phyloP scores from a whole-genome alignment of 2,888 invertebrate species.

The Coecobrya sp. region DNA sequence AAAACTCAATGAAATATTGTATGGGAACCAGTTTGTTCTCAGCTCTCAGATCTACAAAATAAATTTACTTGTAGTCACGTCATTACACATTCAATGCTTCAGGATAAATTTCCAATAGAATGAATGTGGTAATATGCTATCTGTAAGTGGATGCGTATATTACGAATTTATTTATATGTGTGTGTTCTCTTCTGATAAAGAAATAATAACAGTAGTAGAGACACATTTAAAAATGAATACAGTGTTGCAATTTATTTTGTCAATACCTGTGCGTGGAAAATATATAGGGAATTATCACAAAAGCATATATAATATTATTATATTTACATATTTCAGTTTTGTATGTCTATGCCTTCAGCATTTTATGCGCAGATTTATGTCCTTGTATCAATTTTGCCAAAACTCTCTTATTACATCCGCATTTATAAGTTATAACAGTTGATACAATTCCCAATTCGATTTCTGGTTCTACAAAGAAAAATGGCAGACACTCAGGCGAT shows the following conservation, averaged over 20 bases:
- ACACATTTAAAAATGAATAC: not conserved
- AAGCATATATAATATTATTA: too few species aligned
- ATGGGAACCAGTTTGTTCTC: not conserved
- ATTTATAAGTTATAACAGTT: too few species aligned
- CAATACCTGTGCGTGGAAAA: not conserved
- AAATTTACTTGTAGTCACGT: constrained; percentile 26
- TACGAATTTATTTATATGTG: not conserved
- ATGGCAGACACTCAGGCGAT: too few species aligned
- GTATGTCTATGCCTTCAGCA: too few species aligned
- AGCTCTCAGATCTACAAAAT: not conserved
- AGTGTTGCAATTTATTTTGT: not conserved
- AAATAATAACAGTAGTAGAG: not conserved
- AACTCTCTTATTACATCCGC: too few species aligned
- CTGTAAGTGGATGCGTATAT: not conserved
- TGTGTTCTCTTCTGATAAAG: not conserved
- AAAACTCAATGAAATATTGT: constrained; percentile 6
- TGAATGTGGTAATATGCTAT: not conserved
- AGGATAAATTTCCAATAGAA: not conserved
- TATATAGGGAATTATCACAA: not conserved
- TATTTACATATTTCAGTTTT: too few species aligned
- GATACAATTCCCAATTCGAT: too few species aligned
- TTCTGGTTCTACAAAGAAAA: too few species aligned
- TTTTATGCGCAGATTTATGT: too few species aligned
- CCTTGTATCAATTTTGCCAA: too few species aligned
- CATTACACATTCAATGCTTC: not conserved